phyloP scores from a whole-genome alignment of 2,113 vertebrate species.

The Dendrocopos noguchii region DNA sequence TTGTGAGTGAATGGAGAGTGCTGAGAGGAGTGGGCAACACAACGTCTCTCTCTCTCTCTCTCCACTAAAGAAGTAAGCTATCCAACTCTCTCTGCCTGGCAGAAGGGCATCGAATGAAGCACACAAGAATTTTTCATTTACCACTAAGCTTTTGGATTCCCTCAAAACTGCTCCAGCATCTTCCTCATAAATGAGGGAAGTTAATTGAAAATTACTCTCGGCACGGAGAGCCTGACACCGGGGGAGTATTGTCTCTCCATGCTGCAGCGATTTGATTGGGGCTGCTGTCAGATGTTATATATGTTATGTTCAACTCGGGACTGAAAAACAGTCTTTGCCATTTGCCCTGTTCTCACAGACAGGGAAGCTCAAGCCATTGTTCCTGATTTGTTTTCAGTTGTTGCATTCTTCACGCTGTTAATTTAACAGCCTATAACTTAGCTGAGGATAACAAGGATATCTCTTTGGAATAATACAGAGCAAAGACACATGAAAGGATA shows the following conservation, averaged over 20 bases:
- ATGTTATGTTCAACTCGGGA: background rate
- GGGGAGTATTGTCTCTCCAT: constrained; percentile 5
- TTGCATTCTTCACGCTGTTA: background rate
- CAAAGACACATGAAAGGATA: background rate
- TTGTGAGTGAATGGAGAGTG: background rate
- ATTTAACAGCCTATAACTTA: constrained; percentile 21
- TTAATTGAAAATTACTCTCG: constrained; percentile 39
- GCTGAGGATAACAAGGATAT: background rate
- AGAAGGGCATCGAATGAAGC: background rate
- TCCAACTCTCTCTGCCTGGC: background rate
- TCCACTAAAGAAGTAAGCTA: background rate
- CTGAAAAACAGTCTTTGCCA: constrained; percentile 19
- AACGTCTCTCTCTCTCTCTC: background rate
- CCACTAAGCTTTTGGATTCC: background rate
- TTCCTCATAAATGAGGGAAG: constrained; percentile 1
- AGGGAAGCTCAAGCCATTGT: constrained; percentile 29
- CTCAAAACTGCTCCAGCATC: background rate
- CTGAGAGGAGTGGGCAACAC: background rate
- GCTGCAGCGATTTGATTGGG: background rate
- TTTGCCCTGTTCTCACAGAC: constrained; percentile 29
- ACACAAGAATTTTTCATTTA: constrained; percentile 7
- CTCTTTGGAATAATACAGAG: constrained; percentile 1
- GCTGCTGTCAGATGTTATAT: constrained; percentile 67
- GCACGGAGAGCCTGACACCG: background rate
- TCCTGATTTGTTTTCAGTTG: constrained; percentile 41